Evolutionary conservation across 1,140 invertebrate species (phyloP), one percentile per base, ranked within the genome.

Genomic region (Bombus pascuorum): DNA sequence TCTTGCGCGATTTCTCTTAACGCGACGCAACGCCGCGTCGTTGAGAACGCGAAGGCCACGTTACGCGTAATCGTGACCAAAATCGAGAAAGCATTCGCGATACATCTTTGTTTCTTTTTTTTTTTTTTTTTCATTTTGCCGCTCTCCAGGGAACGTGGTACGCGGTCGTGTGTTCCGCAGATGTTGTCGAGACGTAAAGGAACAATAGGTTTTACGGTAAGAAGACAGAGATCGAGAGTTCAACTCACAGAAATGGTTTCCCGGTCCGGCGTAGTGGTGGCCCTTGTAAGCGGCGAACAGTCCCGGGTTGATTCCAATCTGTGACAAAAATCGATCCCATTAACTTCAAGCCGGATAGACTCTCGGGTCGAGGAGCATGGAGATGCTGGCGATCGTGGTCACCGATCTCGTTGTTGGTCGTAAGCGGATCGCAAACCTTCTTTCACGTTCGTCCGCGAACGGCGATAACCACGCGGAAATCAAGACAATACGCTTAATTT

Each of bases 241-340:
- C 66, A 89, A 96, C 97, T 97, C 95, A 97, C 99, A 99, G 95
- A 99, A 99, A 96, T 99, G 99, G 96, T 99, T 99, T 57, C 99
- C 99, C 80, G 98, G 99, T 76, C 99, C 99, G 72, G 99, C 99
- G 96, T 99, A 99, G 95, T 99, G 99, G 95, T 99, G 99, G 15
- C 99, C 98, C 95, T 99, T 99, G 95, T 99, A 99, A 77, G 99
- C 99, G 81, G 99, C 98, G 95, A 99, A 99, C 89, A 99, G 95
- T 6, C 99, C 98, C 66, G 99, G 99, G 96, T 99, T 99, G 90
- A 99, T 99, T 87, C 99, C 99, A 95, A 99, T 98, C 98, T 99
- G 95, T 28, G 94, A 93, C 83, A 93, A 91, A 87, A 88, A 84
- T 79, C 70, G 71, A 76, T 83, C 76, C 70, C 39, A 71, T 85